Conservation (phyloP, 1,140 invertebrate genomes). For the Coelopa frigida region DNA sequence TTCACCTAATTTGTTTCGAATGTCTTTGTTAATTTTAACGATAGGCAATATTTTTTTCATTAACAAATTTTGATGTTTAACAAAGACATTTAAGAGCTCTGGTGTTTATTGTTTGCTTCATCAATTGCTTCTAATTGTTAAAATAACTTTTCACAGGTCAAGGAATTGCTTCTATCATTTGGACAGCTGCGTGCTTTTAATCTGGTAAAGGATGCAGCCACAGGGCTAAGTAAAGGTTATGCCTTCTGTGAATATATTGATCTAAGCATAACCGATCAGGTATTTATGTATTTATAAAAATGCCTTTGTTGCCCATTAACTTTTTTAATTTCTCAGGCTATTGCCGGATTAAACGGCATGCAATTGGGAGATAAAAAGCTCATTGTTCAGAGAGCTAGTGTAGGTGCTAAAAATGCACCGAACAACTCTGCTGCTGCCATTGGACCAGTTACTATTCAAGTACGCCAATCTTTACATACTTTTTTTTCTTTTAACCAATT, state of each 20-base stretch:
- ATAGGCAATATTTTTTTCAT: too few relatives aligned
- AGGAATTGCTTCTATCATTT: constrained; percentile 94
- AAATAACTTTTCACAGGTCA: constrained; percentile 60
- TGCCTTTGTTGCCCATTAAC: constrained; percentile 11
- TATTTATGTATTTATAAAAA: constrained; percentile 43
- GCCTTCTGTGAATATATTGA: constrained; percentile 99
- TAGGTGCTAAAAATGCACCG: constrained; percentile 88
- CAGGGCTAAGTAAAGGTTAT: constrained; percentile 96
- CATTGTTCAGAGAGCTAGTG: constrained; percentile 94
- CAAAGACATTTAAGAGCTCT: not conserved
- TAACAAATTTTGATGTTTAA: not conserved
- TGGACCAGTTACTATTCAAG: constrained; percentile 65
- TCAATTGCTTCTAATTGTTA: not conserved
- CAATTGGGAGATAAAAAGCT: constrained; percentile 98
- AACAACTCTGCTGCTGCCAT: constrained; percentile 66
- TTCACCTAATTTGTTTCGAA: too few relatives aligned
- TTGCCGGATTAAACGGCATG: constrained; percentile 98
- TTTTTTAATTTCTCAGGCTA: constrained; percentile 59
- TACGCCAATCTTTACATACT: not conserved
- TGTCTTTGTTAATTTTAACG: too few relatives aligned
- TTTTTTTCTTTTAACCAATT: constrained; percentile 14
- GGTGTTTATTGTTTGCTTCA: not conserved
- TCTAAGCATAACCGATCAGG: constrained; percentile 93
- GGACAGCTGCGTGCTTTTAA: constrained; percentile 97
- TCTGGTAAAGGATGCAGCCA: constrained; percentile 95